phyloP scores from a whole-genome alignment of 2,113 vertebrate genomes.

The Dunckerocampus dactyliophorus region DNA sequence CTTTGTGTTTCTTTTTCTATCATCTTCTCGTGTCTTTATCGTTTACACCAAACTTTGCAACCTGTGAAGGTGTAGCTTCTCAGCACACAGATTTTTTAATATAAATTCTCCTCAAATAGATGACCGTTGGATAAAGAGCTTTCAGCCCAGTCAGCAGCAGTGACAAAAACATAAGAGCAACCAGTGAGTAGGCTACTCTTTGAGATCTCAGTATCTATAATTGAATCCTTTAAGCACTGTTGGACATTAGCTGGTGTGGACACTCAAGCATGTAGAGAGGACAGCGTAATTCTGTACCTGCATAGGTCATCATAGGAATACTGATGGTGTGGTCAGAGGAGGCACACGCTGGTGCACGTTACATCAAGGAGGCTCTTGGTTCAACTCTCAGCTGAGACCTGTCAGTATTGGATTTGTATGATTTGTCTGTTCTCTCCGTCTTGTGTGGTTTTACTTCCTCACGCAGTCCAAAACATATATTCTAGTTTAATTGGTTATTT shows the following conservation, averaged over 20 bases:
- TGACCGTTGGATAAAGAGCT: slow-evolving; percentile 12
- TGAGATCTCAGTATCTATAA: slow-evolving; percentile 64
- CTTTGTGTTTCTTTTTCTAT: not conserved
- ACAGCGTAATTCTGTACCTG: slow-evolving; percentile 14
- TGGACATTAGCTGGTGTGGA: slow-evolving; percentile 45
- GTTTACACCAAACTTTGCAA: not conserved
- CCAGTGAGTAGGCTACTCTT: slow-evolving; percentile 42
- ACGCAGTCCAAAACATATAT: too few relatives aligned
- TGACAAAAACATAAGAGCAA: slow-evolving; percentile 37
- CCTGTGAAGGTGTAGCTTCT: slow-evolving; percentile 14
- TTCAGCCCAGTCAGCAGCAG: slow-evolving; percentile 20
- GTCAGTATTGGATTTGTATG: too few relatives aligned
- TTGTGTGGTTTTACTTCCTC: too few relatives aligned
- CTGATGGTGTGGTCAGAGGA: slow-evolving; percentile 17
- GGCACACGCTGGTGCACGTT: too few relatives aligned
- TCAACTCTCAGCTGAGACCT: not conserved
- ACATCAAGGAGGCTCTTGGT: not conserved
- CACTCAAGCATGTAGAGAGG: slow-evolving; percentile 30
- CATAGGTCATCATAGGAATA: slow-evolving; percentile 37
- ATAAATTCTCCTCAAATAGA: slow-evolving; percentile 12
- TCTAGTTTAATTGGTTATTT: too few relatives aligned
- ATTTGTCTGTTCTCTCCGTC: too few relatives aligned
- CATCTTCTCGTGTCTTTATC: slow-evolving; percentile 1
- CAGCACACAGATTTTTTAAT: not conserved
- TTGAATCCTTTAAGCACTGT: slow-evolving; percentile 62